A percentile compares a stretch with the other conserved stretches of the same genome.
phyloP scores from a whole-genome alignment of 2,113 vertebrate genomes.

The Pongo pygmaeus region DNA sequence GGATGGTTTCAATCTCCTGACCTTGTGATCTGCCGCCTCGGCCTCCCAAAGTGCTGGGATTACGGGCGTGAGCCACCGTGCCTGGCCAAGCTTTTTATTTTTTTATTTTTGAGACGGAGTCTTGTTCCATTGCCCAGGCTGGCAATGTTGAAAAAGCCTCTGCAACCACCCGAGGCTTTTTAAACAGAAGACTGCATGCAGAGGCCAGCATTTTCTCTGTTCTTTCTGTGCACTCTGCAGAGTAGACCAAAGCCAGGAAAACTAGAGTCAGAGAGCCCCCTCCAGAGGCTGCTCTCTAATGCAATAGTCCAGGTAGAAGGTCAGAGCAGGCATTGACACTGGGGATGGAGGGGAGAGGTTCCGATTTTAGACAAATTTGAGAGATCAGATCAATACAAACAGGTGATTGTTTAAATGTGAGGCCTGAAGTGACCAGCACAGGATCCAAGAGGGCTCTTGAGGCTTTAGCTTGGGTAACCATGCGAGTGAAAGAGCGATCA shows the following conservation, averaged over 20 bases:
- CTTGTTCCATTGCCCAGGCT: too few relatives aligned
- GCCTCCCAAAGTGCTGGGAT: too few relatives aligned
- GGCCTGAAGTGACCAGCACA: not conserved
- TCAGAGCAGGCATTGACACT: rapidly evolving
- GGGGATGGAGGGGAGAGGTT: not conserved
- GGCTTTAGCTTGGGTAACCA: not conserved
- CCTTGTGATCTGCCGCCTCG: too few relatives aligned
- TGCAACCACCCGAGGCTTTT: not conserved
- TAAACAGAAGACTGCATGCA: not conserved
- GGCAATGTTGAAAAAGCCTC: too few relatives aligned
- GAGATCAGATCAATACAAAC: not conserved
- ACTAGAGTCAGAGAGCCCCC: not conserved
- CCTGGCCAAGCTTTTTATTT: too few relatives aligned
- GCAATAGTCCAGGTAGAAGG: not conserved
- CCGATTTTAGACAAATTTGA: not conserved
- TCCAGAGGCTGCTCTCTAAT: not conserved
- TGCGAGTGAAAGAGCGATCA: rapidly evolving
- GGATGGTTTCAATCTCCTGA: too few relatives aligned
- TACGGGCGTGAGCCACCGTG: too few relatives aligned
- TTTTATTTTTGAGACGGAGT: too few relatives aligned
- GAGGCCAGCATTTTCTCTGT: not conserved
- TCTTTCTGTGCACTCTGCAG: not conserved
- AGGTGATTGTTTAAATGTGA: not conserved
- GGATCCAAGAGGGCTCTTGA: not conserved
- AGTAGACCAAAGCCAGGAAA: not conserved